Evolutionary conservation across 2,113 vertebrate genomes (phyloP).

Genomic region (Onychostruthus taczanowskii): DNA sequence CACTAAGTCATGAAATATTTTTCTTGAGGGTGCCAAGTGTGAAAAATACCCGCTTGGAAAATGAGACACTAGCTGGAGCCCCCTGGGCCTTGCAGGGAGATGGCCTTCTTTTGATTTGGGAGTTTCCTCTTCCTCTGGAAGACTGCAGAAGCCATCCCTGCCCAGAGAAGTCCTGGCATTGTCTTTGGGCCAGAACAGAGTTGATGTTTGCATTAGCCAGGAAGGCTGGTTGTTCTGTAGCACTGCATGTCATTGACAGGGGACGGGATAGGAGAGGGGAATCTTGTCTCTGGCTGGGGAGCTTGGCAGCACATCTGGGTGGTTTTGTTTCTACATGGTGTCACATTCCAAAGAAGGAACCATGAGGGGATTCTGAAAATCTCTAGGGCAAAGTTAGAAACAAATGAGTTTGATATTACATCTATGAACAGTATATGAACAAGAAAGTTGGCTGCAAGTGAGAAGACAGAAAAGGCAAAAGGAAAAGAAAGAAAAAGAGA

Average conservation of each 20-base stretch:
- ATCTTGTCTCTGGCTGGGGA: fast-evolving
- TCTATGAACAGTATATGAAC: too few relatives aligned
- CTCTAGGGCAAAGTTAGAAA: neutral
- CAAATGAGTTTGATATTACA: too few relatives aligned
- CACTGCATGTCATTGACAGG: fast-evolving
- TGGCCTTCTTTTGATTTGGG: fast-evolving
- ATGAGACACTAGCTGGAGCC: neutral
- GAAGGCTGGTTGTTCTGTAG: neutral
- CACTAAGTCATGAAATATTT: neutral
- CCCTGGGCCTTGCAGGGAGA: too few relatives aligned
- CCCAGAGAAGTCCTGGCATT: neutral
- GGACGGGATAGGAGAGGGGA: neutral
- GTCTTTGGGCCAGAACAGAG: neutral
- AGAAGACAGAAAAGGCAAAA: neutral
- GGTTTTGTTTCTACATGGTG: neutral
- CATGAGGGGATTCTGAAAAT: neutral
- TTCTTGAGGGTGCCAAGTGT: neutral
- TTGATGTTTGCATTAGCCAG: neutral
- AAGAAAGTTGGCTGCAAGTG: too few relatives aligned
- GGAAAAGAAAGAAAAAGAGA: too few relatives aligned
- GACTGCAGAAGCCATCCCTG: neutral
- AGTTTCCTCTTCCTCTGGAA: neutral
- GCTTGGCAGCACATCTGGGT: fast-evolving
- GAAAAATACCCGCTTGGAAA: neutral
- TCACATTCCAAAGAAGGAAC: too few relatives aligned